Evolutionary conservation across 2,888 invertebrate species (phyloP).

Genomic region (Synanthedon formicaeformis): DNA sequence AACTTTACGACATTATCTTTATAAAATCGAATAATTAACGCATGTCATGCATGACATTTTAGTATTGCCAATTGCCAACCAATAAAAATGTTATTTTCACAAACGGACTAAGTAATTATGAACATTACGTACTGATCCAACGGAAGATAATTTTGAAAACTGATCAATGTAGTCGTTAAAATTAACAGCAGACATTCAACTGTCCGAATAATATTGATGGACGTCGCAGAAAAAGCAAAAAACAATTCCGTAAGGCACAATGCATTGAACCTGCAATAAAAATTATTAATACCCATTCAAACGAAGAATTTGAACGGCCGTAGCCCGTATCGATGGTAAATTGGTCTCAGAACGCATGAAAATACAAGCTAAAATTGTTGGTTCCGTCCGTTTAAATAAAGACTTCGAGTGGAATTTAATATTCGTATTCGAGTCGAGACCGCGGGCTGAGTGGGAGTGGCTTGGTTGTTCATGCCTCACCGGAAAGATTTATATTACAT

Average conservation of each 20-base stretch:
- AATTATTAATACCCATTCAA: constrained; percentile 63
- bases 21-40: too few relatives aligned
- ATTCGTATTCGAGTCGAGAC: constrained; percentile 55
- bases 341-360: constrained; percentile 32
- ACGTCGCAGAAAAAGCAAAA: constrained; percentile 38
- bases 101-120: constrained; percentile 29
- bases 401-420: constrained; percentile 66
- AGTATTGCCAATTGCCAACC: too few relatives aligned
- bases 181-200: constrained; percentile 46
- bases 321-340: constrained; percentile 20
- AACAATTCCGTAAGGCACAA: constrained; percentile 45
- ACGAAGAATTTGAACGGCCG: constrained; percentile 29
- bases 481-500: constrained; percentile 72
- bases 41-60: too few relatives aligned
- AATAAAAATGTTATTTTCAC: constrained; percentile 12
- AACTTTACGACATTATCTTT: too few relatives aligned
- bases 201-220: constrained; percentile 65
- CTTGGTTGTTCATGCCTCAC: constrained; percentile 61
- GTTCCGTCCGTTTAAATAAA: constrained; percentile 47
- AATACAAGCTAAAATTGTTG: constrained; percentile 52
- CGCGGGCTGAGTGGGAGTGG: constrained; percentile 64
- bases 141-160: constrained; percentile 44
- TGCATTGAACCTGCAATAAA: constrained; percentile 62
- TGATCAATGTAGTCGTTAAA: constrained; percentile 50
- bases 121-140: constrained; percentile 36